Conservation (phyloP, 2,888 invertebrate species). For the Strigamia crassipes region DNA sequence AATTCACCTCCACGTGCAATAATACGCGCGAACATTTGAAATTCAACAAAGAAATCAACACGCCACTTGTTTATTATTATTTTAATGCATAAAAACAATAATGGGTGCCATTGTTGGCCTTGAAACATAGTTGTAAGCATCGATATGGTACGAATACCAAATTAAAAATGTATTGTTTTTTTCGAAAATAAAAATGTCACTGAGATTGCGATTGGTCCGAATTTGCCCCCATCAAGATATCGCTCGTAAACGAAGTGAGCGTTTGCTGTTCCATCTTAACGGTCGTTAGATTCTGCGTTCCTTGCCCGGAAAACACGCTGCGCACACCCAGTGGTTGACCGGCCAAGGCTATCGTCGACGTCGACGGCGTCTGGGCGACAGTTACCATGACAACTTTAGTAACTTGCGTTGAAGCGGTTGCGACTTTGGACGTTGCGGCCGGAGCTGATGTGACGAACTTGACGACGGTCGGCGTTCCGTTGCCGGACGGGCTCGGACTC, state of each 20-base stretch:
- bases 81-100: too few relatives aligned
- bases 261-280: slow-evolving; percentile 43
- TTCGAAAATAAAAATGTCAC: slow-evolving; percentile 29
- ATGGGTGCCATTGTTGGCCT: too few relatives aligned
- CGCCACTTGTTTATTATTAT: too few relatives aligned
- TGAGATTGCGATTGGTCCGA: slow-evolving; percentile 26
- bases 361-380: slow-evolving; percentile 47
- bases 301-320: slow-evolving; percentile 44
- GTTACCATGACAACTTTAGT: slow-evolving; percentile 50
- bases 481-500: slow-evolving; percentile 8
- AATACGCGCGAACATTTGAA: too few relatives aligned
- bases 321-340: slow-evolving; percentile 24
- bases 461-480: slow-evolving; percentile 47
- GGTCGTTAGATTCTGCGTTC: not conserved
- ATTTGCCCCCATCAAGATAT: not conserved
- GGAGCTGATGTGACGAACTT: slow-evolving; percentile 46
- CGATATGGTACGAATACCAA: too few relatives aligned
- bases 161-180: too few relatives aligned
- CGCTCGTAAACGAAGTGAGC: slow-evolving; percentile 20
- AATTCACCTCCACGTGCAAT: too few relatives aligned
- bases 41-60: too few relatives aligned
- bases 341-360: slow-evolving; percentile 11
- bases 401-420: slow-evolving; percentile 44
- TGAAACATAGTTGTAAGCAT: too few relatives aligned
- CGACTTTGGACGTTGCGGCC: slow-evolving; percentile 46